Percentiles rank a stretch among this genome's conserved stretches.
phyloP scores from a whole-genome alignment of 1,140 invertebrate genomes.

The Trissolcus basalis region DNA sequence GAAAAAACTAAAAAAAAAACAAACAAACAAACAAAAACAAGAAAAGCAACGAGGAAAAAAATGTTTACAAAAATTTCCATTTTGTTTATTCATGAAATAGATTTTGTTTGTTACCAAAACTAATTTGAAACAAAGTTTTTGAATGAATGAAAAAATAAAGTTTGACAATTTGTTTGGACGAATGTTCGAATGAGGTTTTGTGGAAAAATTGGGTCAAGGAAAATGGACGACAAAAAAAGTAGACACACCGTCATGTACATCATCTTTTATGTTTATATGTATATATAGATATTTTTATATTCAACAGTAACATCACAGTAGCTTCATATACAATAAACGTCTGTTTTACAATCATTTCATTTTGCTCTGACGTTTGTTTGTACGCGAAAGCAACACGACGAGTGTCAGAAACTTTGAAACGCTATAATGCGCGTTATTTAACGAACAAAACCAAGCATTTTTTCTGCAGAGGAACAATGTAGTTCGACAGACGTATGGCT shows the following conservation, averaged over 20 bases:
- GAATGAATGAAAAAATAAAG: too few species aligned
- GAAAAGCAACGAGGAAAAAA: too few species aligned
- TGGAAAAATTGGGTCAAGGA: neutral
- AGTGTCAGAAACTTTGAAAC: conserved; percentile 55
- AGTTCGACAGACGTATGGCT: conserved; percentile 6
- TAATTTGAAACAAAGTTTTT: too few species aligned
- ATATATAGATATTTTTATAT: conserved; percentile 69
- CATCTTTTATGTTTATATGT: conserved; percentile 63
- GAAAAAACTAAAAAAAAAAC: too few species aligned
- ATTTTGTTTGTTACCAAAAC: too few species aligned
- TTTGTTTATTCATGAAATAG: too few species aligned
- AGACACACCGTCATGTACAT: conserved; percentile 53
- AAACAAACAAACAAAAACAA: too few species aligned
- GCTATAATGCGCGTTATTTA: neutral
- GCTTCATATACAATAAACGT: conserved; percentile 74
- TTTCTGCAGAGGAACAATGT: conserved; percentile 20
- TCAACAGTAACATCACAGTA: conserved; percentile 76
- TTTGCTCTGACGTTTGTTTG: conserved; percentile 59
- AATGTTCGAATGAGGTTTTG: neutral
- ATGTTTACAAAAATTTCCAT: too few species aligned
- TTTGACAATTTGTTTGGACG: too few species aligned
- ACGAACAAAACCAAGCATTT: conserved; percentile 16
- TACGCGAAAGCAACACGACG: conserved; percentile 64
- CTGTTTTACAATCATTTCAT: conserved; percentile 65
- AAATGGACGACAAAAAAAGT: conserved; percentile 9